phyloP scores from a whole-genome alignment of 2,888 invertebrate species.

The Drosophila paranaensis region DNA sequence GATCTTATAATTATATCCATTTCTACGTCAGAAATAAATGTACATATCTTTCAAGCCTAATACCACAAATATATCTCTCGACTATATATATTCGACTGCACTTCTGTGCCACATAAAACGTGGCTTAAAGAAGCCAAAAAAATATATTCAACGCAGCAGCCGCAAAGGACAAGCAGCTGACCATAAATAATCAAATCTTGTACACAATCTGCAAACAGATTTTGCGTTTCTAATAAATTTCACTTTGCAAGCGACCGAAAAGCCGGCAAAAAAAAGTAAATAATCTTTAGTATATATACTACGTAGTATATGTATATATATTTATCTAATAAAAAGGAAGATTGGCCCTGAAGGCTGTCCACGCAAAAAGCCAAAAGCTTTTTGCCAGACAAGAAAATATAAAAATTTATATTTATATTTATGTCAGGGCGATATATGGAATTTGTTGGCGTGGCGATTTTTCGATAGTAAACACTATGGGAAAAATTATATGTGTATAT shows the following conservation, averaged over 20 bases:
- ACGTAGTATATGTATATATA: constrained; percentile 19
- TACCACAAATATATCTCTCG: background rate
- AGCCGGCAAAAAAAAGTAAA: constrained; percentile 17
- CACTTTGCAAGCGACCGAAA: constrained; percentile 65
- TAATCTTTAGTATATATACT: constrained; percentile 5
- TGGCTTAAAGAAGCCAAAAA: constrained; percentile 15
- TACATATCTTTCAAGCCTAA: background rate
- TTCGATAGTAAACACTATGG: constrained; percentile 25
- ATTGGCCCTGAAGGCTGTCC: constrained; percentile 47
- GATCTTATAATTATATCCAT: background rate
- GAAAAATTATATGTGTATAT: background rate
- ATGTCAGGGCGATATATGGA: constrained; percentile 31
- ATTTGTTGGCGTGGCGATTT: constrained; percentile 20
- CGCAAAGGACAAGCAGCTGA: constrained; percentile 52
- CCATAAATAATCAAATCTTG: constrained; percentile 77
- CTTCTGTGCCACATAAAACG: background rate
- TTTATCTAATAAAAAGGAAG: constrained; percentile 8
- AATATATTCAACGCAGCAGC: constrained; percentile 17
- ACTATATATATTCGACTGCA: background rate
- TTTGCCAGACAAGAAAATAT: constrained; percentile 67
- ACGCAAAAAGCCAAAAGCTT: constrained; percentile 48
- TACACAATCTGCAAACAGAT: constrained; percentile 78
- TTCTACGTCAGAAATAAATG: background rate
- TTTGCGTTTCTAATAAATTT: constrained; percentile 80
- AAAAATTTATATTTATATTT: constrained; percentile 72